phyloP scores from a whole-genome alignment of 2,797 vertebrate species.

The Streptopelia turtur region DNA sequence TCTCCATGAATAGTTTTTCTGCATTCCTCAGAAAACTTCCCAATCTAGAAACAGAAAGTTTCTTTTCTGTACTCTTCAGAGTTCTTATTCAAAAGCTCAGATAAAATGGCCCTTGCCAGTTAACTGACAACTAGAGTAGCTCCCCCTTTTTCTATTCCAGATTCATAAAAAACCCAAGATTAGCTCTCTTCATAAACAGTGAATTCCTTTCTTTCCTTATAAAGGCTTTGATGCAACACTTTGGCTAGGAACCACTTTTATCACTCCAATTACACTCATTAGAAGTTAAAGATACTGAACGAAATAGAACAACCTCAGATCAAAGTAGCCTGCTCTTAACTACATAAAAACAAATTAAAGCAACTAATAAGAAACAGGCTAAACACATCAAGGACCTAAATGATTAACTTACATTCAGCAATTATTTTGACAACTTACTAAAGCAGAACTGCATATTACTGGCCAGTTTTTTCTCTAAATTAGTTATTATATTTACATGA shows the following conservation, averaged over 20 bases:
- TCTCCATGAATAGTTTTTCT: background rate
- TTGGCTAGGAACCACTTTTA: constrained; percentile 12
- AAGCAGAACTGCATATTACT: background rate
- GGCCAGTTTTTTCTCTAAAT: constrained; percentile 25
- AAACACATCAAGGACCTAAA: constrained; percentile 40
- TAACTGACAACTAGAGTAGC: constrained; percentile 11
- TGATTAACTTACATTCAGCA: constrained; percentile 29
- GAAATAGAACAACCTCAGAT: constrained; percentile 47
- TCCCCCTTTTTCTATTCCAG: background rate
- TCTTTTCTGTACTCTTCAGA: constrained; percentile 13
- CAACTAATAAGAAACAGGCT: constrained; percentile 31
- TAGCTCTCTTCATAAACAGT: constrained; percentile 9
- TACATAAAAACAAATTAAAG: constrained; percentile 54
- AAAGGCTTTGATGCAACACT: constrained; percentile 32
- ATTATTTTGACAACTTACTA: constrained; percentile 47
- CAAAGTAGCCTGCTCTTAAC: constrained; percentile 32
- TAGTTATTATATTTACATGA: background rate
- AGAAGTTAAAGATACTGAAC: constrained; percentile 37
- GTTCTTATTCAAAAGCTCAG: constrained; percentile 2
- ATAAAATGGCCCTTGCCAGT: background rate
- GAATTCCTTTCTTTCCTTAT: constrained; percentile 33
- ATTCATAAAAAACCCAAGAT: constrained; percentile 41
- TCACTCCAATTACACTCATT: constrained; percentile 14
- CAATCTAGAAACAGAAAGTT: constrained; percentile 15
- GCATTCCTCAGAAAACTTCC: constrained; percentile 27